A percentile compares a stretch with the other conserved stretches of the same genome.
Conservation (phyloP, 2,797 vertebrate genomes). For the Craterocephalus amniculus region DNA sequence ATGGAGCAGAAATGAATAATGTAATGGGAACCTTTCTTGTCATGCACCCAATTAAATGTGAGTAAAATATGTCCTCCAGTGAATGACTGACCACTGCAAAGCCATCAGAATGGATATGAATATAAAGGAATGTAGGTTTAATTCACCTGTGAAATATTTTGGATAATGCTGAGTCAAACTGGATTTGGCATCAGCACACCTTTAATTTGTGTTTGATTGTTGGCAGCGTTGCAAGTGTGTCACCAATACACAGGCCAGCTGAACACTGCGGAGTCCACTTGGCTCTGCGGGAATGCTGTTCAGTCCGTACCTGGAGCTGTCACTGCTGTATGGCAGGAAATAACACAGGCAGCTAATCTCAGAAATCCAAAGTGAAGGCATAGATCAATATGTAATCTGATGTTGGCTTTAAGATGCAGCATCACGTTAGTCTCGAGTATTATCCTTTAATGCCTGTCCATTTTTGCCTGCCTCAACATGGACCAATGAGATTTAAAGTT, state of each 20-base stretch:
- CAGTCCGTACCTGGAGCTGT: constrained; percentile 20
- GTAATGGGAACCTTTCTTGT: constrained; percentile 27
- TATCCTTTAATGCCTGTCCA: background rate
- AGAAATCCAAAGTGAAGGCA: background rate
- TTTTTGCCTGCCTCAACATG: background rate
- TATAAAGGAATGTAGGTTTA: background rate
- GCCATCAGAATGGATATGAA: background rate
- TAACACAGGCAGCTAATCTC: background rate
- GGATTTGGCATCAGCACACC: background rate
- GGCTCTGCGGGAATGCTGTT: constrained; percentile 3
- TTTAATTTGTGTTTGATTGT: constrained; percentile 32
- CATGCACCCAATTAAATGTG: constrained; percentile 14
- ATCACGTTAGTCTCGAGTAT: background rate
- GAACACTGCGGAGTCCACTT: constrained; percentile 17
- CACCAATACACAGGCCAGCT: constrained; percentile 22
- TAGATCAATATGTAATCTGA: constrained; percentile 14
- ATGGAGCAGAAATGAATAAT: constrained; percentile 9
- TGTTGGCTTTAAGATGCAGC: background rate
- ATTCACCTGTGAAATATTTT: background rate
- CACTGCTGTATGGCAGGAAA: constrained; percentile 1
- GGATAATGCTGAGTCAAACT: background rate
- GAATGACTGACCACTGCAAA: background rate
- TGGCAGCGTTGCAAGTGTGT: constrained; percentile 33
- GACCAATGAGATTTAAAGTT: constrained; percentile 1
- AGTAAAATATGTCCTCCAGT: constrained; percentile 20